Percentiles rank a stretch among this genome's conserved stretches.
These are phyloP conservation scores for Tryphoninae sp. DNA, from an alignment of 2,888 invertebrate genomes.

Conservation along the genomic window DNA sequence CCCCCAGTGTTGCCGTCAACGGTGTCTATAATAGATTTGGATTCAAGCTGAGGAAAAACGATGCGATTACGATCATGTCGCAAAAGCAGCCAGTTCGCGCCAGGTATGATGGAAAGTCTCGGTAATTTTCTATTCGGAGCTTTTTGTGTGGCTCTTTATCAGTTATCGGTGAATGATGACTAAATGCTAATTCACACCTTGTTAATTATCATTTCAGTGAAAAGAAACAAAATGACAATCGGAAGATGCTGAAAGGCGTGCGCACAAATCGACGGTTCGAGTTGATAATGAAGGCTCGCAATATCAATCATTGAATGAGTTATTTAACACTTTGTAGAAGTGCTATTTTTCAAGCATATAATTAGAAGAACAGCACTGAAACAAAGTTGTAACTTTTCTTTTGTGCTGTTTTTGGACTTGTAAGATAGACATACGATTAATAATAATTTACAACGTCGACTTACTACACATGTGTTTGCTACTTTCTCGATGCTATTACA, in stretches of 20 bases:
- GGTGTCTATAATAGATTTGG: conserved; percentile 76
- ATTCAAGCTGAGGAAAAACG: conserved; percentile 82
- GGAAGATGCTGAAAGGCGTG: conserved; percentile 85
- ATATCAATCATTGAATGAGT: conserved; percentile 72
- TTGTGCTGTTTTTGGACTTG: conserved; percentile 44
- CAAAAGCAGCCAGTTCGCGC: conserved; percentile 57
- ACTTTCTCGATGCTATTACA: conserved; percentile 24
- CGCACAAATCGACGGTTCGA: conserved; percentile 88
- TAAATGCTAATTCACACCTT: conserved; percentile 41
- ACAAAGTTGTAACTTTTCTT: conserved; percentile 10
- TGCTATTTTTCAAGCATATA: conserved; percentile 54
- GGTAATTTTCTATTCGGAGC: background rate
- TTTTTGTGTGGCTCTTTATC: conserved; percentile 17
- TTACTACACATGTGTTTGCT: conserved; percentile 37
- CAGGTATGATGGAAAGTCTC: conserved; percentile 49
- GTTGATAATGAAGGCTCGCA: conserved; percentile 87
- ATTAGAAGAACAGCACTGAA: too few species aligned
- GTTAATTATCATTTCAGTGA: conserved; percentile 65
- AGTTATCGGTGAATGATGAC: background rate
- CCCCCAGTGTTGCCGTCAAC: conserved; percentile 45
- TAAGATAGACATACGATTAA: conserved; percentile 45
- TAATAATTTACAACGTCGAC: conserved; percentile 46
- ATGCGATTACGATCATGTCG: conserved; percentile 68
- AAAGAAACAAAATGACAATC: conserved; percentile 81
- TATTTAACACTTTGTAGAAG: conserved; percentile 9